A percentile compares a stretch with the other conserved stretches of the same genome.
Evolutionary conservation across 2,888 invertebrate genomes (phyloP).

Genomic region (Lycophotia porphyrea): DNA sequence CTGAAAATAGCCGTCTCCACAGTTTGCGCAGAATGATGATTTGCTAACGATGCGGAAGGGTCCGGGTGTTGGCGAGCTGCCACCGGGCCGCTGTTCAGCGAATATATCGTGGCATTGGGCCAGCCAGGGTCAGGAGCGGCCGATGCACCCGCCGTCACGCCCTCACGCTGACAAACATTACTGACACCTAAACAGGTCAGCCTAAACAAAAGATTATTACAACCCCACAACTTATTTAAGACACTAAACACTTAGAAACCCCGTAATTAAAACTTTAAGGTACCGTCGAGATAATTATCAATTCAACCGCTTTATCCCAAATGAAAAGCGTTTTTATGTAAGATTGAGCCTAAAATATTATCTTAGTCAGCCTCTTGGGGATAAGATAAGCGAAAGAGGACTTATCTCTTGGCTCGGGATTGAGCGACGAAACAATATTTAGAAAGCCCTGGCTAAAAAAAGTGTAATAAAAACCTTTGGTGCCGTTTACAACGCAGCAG

Average conservation of each 20-base stretch:
- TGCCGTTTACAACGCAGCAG: constrained; percentile 80
- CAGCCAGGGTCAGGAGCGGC: constrained; percentile 90
- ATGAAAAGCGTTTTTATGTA: constrained; percentile 67
- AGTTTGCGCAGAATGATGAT: constrained; percentile 79
- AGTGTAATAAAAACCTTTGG: constrained; percentile 77
- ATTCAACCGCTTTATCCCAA: constrained; percentile 43
- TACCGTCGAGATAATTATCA: constrained; percentile 55
- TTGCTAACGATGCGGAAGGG: constrained; percentile 87
- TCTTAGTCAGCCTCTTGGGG: constrained; percentile 77
- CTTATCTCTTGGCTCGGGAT: constrained; percentile 81
- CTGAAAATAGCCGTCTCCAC: constrained; percentile 68
- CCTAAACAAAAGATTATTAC: constrained; percentile 53
- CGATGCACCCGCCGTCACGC: constrained; percentile 81
- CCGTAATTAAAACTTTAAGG: constrained; percentile 63
- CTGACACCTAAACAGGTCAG: constrained; percentile 61
- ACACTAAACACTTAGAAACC: constrained; percentile 50
- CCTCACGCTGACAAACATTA: constrained; percentile 75
- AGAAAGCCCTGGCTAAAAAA: constrained; percentile 80
- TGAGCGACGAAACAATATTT: constrained; percentile 79
- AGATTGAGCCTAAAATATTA: constrained; percentile 71
- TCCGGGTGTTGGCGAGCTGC: constrained; percentile 82
- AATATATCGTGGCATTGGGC: constrained; percentile 88
- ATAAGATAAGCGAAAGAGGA: constrained; percentile 83
- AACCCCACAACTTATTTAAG: constrained; percentile 21
- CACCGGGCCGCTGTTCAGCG: constrained; percentile 75